Evolutionary conservation across 2,113 vertebrate species (phyloP).

Genomic region (Fulica atra): DNA sequence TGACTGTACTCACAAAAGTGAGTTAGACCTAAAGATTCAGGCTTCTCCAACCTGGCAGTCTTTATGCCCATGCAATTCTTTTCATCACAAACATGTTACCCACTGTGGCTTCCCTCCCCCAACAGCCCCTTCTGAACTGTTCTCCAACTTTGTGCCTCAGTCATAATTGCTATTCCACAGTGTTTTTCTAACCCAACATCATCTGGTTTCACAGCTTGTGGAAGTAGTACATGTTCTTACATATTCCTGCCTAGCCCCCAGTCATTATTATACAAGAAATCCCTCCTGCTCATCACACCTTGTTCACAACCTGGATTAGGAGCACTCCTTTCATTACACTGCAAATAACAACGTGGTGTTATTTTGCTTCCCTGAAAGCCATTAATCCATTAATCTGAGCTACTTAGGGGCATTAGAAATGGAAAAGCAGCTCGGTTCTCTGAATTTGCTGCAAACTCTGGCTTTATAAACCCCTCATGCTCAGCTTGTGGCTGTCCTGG

Average conservation of each 20-base stretch:
- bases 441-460: neutral
- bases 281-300: neutral
- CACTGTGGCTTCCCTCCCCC: neutral
- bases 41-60: neutral
- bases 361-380: slow-evolving; percentile 7
- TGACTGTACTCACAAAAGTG: neutral
- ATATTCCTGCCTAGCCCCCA: neutral
- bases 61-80: neutral
- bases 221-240: neutral
- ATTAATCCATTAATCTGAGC: slow-evolving; percentile 35
- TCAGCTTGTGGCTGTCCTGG: neutral
- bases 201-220: neutral
- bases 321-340: neutral
- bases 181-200: neutral
- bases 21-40: neutral
- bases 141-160: neutral
- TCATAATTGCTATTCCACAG: neutral
- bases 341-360: neutral
- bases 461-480: neutral
- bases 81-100: neutral
- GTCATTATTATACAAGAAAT: neutral
- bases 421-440: neutral
- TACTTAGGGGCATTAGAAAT: slow-evolving; percentile 11
- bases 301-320: slow-evolving; percentile 11
- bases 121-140: neutral